Base-by-base conservation (phyloP, 2,888 invertebrate species). In the Plebejus melissa region DNA sequence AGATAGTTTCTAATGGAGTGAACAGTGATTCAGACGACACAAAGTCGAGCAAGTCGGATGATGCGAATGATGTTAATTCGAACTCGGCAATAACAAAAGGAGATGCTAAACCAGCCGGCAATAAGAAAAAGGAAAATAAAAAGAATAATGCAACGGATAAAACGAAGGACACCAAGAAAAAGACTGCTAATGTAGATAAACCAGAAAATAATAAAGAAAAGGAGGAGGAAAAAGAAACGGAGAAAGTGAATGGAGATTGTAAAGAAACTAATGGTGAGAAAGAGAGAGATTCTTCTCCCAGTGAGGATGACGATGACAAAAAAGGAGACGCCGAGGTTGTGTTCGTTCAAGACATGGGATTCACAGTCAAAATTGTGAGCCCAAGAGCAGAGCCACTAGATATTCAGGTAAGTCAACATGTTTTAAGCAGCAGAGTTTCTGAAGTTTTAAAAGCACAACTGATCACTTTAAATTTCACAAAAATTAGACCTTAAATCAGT, bases 311-410 rank as follows among this genome's bases (percentile, higher is more conserved):
- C 4, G 95, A 95, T 78, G 94, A 95, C 58, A 93, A 94, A 79
- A 95, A 95, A 81, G 94, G 94, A 78, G 96, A 96, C 80, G 96
- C 96, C 77, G 97, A 97, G 90, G 96, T 98, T 75, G 97, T 98
- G 78, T 97, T 97, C 82, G 96, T 98, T 82, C 98, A 98, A 86
- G 98, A 98, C 85, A 94, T 97, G 94, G 98, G 98, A 74, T 98
- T 98, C 86, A 97, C 97, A 75, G 97, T 99, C n/a, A 98, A 98
- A 91, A 98, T 99, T 83, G 95, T 97, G 77, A 97, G 98, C 83
- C 98, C 99, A 11, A 98, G 98, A 1, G 95, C 97, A 11, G 99
- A 99, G 82, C 95, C 98, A 0, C 96, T 99, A 85, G 98, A 99
- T 83, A 97, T 99, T 83, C 98, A 99, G 94, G 97, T 97, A 90